Conservation (phyloP, 2,797 vertebrate genomes). For the Melanotaenia trifasciata region DNA sequence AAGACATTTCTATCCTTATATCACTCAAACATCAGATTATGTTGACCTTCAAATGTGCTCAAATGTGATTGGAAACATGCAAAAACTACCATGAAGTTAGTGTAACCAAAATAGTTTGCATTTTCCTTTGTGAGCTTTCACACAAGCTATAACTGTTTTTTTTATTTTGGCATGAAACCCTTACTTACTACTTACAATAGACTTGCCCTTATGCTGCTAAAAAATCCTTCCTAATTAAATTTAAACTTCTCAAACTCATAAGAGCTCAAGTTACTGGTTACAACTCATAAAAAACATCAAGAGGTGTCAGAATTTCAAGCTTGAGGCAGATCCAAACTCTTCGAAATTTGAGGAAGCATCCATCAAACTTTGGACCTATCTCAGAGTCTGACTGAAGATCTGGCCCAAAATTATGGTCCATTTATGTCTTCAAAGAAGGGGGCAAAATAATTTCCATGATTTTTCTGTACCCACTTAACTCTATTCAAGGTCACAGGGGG, state of each 20-base stretch:
- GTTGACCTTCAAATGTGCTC: background rate
- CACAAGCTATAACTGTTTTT: background rate
- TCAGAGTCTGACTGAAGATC: background rate
- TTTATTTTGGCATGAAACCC: background rate
- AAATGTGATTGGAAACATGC: background rate
- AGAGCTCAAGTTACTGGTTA: no score
- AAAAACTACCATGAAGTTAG: background rate
- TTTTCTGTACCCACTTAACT: background rate
- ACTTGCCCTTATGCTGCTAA: no score
- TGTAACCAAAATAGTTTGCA: background rate
- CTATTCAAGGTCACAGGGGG: background rate
- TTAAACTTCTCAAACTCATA: no score
- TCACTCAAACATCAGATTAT: background rate
- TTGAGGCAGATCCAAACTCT: background rate
- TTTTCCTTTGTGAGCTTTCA: background rate
- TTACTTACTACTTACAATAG: background rate
- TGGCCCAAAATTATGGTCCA: background rate
- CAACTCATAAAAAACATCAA: background rate
- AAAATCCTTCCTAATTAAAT: no score
- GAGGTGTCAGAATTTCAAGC: background rate
- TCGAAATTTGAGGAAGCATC: conserved; percentile 6
- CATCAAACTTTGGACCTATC: background rate
- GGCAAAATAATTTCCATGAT: background rate
- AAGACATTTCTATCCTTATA: background rate
- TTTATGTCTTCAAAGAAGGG: background rate